Percentiles rank a stretch among this genome's conserved stretches.
Conservation (phyloP, 2,113 vertebrate genomes). For the Mormyrus iriodes region DNA sequence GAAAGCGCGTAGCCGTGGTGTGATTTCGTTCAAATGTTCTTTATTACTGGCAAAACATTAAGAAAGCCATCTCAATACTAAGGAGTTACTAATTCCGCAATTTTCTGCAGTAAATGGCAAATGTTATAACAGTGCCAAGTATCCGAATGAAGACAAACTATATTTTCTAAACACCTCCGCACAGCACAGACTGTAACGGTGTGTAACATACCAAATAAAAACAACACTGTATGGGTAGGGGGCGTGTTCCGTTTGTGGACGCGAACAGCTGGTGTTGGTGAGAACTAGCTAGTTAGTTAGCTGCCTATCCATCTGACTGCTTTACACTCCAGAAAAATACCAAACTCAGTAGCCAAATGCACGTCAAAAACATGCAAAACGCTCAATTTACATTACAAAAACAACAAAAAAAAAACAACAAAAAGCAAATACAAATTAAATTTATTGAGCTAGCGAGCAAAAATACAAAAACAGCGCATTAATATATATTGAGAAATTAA, state of each 20-base stretch:
- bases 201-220: neutral
- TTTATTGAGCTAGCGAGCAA: neutral
- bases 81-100: neutral
- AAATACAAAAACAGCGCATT: neutral
- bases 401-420: neutral
- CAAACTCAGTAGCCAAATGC: neutral
- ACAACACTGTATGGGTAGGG: conserved; percentile 3
- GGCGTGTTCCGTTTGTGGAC: conserved; percentile 22
- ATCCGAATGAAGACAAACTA: neutral
- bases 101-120: neutral
- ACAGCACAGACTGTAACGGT: neutral
- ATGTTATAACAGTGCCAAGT: neutral
- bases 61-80: neutral
- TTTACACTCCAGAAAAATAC: neutral
- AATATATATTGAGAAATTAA: neutral
- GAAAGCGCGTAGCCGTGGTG: neutral
- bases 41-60: neutral
- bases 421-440: conserved; percentile 1
- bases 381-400: neutral
- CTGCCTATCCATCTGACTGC: neutral
- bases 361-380: neutral
- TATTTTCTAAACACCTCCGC: neutral
- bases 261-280: conserved; percentile 11
- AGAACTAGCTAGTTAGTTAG: neutral
- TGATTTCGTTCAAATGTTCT: neutral